A percentile compares a stretch with the other conserved stretches of the same genome.
Conservation (phyloP, 2,113 vertebrate species). For the Rhea pennata region DNA sequence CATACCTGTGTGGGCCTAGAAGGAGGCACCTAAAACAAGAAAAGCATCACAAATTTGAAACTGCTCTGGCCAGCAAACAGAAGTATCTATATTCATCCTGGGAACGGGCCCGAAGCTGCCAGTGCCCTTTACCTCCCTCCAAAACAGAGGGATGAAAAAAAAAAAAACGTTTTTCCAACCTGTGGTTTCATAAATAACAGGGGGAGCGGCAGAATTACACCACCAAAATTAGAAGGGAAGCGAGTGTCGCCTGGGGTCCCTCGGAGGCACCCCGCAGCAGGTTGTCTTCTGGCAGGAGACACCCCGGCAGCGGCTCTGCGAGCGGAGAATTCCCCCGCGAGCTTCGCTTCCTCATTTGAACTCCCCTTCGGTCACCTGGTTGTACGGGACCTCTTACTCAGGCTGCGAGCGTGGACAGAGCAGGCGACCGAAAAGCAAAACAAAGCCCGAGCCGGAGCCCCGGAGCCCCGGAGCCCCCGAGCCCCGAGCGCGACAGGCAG, state of each 20-base stretch:
- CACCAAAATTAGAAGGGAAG: neutral
- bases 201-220: neutral
- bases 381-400: neutral
- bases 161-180: fast-evolving
- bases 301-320: neutral
- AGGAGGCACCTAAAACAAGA: neutral
- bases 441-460: neutral
- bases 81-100: neutral
- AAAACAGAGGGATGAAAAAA: neutral
- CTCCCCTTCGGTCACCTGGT: neutral
- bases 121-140: neutral
- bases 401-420: neutral
- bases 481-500: neutral
- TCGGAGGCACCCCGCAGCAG: neutral
- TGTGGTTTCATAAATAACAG: neutral
- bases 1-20: fast-evolving
- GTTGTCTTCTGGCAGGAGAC: neutral
- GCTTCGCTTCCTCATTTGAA: neutral
- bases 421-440: fast-evolving
- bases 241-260: neutral
- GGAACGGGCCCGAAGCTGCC: neutral
- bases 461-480: neutral
- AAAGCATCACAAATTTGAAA: neutral
- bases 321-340: neutral
- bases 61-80: neutral